phyloP scores from a whole-genome alignment of 53 echinoderm and acorn worm genomes.

The Echinometra lucunter region DNA sequence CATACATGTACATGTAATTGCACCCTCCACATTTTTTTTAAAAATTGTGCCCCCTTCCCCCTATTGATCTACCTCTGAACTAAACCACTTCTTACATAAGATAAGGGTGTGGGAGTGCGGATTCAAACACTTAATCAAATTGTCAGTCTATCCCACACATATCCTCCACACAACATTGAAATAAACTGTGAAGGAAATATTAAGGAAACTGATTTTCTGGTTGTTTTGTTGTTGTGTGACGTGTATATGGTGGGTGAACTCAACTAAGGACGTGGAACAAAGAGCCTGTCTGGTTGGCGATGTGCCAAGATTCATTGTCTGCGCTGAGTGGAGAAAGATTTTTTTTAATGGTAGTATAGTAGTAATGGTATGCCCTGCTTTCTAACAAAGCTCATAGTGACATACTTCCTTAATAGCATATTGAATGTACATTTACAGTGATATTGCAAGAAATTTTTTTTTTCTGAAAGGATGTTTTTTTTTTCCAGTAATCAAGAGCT shows the following conservation, averaged over 20 bases:
- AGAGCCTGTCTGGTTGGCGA: constrained; percentile 35
- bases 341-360: neutral
- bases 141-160: neutral
- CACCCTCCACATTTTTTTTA: too few relatives aligned
- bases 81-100: neutral
- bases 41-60: too few relatives aligned
- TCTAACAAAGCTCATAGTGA: neutral
- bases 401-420: neutral
- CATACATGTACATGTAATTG: too few relatives aligned
- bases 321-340: neutral
- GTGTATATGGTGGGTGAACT: neutral
- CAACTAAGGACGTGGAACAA: neutral
- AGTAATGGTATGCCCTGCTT: constrained; percentile 1
- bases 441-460: neutral
- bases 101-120: neutral
- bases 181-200: neutral
- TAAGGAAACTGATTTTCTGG: neutral
- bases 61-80: too few relatives aligned
- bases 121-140: neutral
- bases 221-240: constrained; percentile 11
- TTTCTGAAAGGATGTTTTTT: neutral
- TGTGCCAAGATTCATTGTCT: constrained; percentile 60
- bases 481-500: neutral
- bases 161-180: neutral
- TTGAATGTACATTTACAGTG: neutral